phyloP scores from a whole-genome alignment of 2,888 invertebrate genomes.

The Eupelmus urozonus region DNA sequence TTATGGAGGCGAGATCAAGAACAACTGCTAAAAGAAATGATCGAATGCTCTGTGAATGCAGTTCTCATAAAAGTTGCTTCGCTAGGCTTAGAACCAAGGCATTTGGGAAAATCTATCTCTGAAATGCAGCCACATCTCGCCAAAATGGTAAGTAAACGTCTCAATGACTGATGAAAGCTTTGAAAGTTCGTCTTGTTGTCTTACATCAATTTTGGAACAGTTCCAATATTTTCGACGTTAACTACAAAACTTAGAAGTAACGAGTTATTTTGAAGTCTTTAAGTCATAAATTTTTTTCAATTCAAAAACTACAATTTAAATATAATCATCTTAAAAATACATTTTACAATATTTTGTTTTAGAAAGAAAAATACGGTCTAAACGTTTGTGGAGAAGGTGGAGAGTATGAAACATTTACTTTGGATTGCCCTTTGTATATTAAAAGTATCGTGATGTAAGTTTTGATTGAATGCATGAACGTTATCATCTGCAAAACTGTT shows the following conservation, averaged over 20 bases:
- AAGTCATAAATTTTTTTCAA: conserved; percentile 34
- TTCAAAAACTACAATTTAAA: conserved; percentile 12
- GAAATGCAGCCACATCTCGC: conserved; percentile 93
- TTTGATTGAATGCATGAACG: conserved; percentile 58
- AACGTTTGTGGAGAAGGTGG: conserved; percentile 99
- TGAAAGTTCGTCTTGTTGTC: conserved; percentile 56
- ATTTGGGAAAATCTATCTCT: conserved; percentile 91
- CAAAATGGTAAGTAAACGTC: conserved; percentile 83
- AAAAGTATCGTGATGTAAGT: conserved; percentile 94
- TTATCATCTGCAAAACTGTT: conserved; percentile 39
- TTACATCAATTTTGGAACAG: conserved; percentile 60
- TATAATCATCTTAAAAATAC: neutral
- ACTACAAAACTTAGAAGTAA: conserved; percentile 48
- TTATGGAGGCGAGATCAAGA: conserved; percentile 97
- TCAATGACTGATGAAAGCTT: conserved; percentile 62
- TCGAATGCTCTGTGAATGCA: conserved; percentile 93
- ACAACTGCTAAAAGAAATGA: conserved; percentile 97
- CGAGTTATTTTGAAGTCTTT: conserved; percentile 49
- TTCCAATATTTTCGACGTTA: conserved; percentile 59
- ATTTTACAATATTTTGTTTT: conserved; percentile 68
- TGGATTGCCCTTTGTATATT: conserved; percentile 97
- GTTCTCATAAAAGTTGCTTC: conserved; percentile 98
- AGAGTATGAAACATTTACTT: conserved; percentile 98
- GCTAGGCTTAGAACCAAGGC: conserved; percentile 92
- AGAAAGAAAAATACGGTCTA: conserved; percentile 93